Evolutionary conservation across 1,140 invertebrate genomes (phyloP).

Genomic region (Oedothorax gibbosus): DNA sequence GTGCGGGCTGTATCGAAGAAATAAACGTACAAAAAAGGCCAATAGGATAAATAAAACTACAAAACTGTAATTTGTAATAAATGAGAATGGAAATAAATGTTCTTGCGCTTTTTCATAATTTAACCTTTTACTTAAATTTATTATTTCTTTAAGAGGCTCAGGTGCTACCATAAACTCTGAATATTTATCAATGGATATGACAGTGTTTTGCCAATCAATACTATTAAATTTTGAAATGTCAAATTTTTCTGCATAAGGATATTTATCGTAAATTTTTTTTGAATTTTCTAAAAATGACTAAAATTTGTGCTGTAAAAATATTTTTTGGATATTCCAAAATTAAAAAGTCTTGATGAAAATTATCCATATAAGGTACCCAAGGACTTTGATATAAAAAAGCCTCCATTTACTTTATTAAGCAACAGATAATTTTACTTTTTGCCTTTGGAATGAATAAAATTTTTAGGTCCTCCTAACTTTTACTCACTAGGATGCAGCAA

Average conservation of each 20-base stretch:
- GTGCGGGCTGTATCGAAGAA: neutral
- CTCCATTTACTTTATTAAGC: conserved; percentile 6
- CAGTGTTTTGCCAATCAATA: conserved; percentile 8
- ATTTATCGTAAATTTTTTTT: conserved; percentile 6
- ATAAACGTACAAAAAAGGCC: neutral
- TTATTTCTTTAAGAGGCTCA: neutral
- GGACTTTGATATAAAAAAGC: neutral
- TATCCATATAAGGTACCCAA: conserved; percentile 6
- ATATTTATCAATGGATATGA: conserved; percentile 13
- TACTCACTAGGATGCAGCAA: no score
- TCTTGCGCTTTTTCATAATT: neutral
- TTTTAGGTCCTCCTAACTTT: no score
- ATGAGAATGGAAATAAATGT: neutral
- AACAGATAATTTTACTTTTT: neutral
- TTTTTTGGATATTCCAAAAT: neutral
- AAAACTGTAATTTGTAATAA: neutral
- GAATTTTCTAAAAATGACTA: neutral
- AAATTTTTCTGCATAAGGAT: conserved; percentile 37
- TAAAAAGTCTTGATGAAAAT: neutral
- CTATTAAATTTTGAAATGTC: neutral
- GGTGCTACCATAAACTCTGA: neutral
- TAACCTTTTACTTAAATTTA: conserved; percentile 23
- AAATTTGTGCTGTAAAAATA: neutral
- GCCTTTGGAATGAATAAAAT: no score
- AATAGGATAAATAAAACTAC: neutral